These are phyloP conservation scores for Nomada goodeniana DNA, from an alignment of 2,888 invertebrate genomes.

Conservation along the genomic window DNA sequence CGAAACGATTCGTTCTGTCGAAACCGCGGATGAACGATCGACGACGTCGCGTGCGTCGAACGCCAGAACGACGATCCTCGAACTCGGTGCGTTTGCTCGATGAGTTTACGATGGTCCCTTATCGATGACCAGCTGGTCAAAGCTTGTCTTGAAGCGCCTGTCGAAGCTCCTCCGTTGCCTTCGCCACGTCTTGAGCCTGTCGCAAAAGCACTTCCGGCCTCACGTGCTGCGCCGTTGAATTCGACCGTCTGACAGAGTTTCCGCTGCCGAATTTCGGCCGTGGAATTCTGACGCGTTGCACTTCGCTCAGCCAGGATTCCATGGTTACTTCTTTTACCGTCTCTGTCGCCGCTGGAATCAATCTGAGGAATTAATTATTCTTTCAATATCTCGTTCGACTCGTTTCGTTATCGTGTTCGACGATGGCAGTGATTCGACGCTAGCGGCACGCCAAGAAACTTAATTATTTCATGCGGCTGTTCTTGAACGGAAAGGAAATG, in stretches of 20 bases:
- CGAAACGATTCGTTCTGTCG: slow-evolving; percentile 12
- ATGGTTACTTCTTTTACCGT: slow-evolving; percentile 83
- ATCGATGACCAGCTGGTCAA: slow-evolving; percentile 84
- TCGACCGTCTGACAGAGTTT: slow-evolving; percentile 83
- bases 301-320: slow-evolving; percentile 94
- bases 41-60: not conserved
- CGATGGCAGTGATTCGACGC: no score
- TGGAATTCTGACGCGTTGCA: slow-evolving; percentile 93
- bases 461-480: no score
- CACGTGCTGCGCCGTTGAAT: slow-evolving; percentile 86
- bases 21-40: not conserved
- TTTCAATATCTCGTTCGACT: no score
- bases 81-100: slow-evolving; percentile 25
- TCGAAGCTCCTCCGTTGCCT: slow-evolving; percentile 91
- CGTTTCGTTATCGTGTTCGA: no score
- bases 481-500: no score
- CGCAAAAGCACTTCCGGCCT: slow-evolving; percentile 85
- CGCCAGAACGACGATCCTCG: slow-evolving; percentile 24
- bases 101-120: slow-evolving; percentile 35
- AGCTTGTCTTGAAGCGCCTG: slow-evolving; percentile 91
- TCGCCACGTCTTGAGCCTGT: slow-evolving; percentile 86
- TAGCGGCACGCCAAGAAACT: no score
- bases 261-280: slow-evolving; percentile 92
- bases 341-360: slow-evolving; percentile 15
- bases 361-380: not conserved